Conservation (phyloP, 2,888 invertebrate species). For the Yponomeuta sedellus region DNA sequence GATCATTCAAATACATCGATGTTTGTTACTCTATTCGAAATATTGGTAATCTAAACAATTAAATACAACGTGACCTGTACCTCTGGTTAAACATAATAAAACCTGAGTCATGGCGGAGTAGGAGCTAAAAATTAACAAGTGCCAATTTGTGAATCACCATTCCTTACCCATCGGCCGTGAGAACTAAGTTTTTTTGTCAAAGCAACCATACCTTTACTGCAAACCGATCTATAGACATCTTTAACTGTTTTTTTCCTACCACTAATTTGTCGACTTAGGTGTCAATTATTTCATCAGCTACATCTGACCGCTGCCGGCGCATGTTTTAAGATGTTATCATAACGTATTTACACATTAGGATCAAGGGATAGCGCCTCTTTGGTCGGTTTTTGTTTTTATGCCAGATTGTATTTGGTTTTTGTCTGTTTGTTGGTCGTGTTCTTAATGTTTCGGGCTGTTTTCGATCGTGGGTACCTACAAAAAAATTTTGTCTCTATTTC, state of each 20-base stretch:
- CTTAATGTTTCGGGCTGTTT: not conserved
- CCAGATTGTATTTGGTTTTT: constrained; percentile 15
- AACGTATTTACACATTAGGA: constrained; percentile 44
- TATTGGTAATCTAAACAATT: too few relatives aligned
- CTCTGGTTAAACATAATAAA: not conserved
- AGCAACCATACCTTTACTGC: not conserved
- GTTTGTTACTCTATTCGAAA: too few relatives aligned
- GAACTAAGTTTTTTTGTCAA: not conserved
- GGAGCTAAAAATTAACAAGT: not conserved
- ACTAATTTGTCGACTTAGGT: constrained; percentile 39
- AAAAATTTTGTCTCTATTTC: not conserved
- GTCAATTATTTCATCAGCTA: constrained; percentile 65
- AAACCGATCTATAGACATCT: constrained; percentile 26
- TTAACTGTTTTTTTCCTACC: constrained; percentile 29
- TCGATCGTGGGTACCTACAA: not conserved
- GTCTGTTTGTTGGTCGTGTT: not conserved
- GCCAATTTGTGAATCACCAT: constrained; percentile 8
- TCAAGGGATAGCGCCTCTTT: constrained; percentile 29
- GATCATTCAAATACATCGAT: too few relatives aligned
- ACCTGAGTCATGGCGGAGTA: not conserved
- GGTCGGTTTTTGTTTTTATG: constrained; percentile 20
- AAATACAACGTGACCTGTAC: not conserved
- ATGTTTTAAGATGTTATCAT: constrained; percentile 26
- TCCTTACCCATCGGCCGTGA: constrained; percentile 2
- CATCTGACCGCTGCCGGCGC: constrained; percentile 35